Conservation (phyloP, 2,888 invertebrate species). For the Seira musarum region DNA sequence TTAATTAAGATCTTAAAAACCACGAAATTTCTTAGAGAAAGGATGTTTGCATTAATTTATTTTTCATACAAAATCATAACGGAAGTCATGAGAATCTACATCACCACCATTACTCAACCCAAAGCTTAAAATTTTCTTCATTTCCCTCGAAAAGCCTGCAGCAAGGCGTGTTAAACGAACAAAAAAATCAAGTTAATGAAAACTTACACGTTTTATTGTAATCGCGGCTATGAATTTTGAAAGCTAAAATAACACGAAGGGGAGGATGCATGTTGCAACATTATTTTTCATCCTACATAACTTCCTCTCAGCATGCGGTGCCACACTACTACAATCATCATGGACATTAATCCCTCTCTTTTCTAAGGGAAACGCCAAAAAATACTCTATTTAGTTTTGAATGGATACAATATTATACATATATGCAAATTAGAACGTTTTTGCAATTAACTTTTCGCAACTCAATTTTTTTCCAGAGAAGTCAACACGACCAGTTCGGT, state of each 20-base stretch:
- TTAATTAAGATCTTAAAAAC: too few relatives aligned
- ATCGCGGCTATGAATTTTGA: neutral
- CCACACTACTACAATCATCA: neutral
- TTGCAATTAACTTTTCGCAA: conserved; percentile 59
- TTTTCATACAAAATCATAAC: neutral
- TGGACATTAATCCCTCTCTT: neutral
- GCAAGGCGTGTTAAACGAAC: too few relatives aligned
- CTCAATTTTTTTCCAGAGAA: conserved; percentile 48
- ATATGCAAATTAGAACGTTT: conserved; percentile 54
- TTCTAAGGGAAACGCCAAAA: conserved; percentile 2
- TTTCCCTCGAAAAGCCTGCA: too few relatives aligned
- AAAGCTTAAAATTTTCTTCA: too few relatives aligned
- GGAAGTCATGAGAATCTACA: neutral
- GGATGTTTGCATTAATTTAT: conserved; percentile 10
- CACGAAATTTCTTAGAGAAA: neutral
- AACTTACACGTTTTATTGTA: neutral
- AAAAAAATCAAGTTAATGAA: conserved; percentile 4
- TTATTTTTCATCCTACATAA: neutral
- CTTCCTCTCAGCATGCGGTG: conserved; percentile 14
- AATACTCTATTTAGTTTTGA: neutral
- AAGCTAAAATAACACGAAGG: neutral
- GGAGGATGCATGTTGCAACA: conserved; percentile 16
- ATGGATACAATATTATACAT: neutral
- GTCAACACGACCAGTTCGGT: neutral
- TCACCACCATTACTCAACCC: too few relatives aligned